phyloP scores from a whole-genome alignment of 2,113 vertebrate genomes.

The Ondatra zibethicus region DNA sequence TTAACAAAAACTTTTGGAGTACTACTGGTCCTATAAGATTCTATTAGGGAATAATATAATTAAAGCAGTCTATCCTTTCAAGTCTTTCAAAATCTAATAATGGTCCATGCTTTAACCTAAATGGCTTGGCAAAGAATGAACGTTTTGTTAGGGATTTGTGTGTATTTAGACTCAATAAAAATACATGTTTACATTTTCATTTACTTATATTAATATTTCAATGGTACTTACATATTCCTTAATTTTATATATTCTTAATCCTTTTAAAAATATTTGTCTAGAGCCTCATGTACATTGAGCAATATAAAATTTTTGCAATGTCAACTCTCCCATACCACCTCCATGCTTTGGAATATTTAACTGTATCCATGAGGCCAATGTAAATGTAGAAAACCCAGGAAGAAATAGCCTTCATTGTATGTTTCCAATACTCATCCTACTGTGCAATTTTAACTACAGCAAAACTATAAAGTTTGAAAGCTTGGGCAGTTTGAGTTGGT shows the following conservation, averaged over 20 bases:
- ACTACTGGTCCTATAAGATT: not conserved
- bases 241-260: not conserved
- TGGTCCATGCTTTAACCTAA: not conserved
- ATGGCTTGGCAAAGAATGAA: not conserved
- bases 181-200: slow-evolving; percentile 15
- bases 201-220: not conserved
- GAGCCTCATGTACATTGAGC: not conserved
- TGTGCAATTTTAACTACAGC: not conserved
- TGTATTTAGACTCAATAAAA: not conserved
- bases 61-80: not conserved
- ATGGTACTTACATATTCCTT: not conserved
- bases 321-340: not conserved
- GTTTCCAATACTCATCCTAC: not conserved
- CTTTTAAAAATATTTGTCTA: not conserved
- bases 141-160: not conserved
- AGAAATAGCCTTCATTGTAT: not conserved
- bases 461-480: slow-evolving; percentile 43
- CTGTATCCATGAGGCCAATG: not conserved
- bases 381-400: not conserved
- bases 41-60: slow-evolving; percentile 9
- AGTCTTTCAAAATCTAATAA: not conserved
- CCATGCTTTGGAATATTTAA: slow-evolving; percentile 9
- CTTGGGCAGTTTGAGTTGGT: not conserved
- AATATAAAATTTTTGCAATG: not conserved
- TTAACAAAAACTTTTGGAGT: slow-evolving; percentile 21